These are phyloP conservation scores for Agonopterix subpropinquella DNA, from an alignment of 2,888 invertebrate genomes.

Conservation along the genomic window DNA sequence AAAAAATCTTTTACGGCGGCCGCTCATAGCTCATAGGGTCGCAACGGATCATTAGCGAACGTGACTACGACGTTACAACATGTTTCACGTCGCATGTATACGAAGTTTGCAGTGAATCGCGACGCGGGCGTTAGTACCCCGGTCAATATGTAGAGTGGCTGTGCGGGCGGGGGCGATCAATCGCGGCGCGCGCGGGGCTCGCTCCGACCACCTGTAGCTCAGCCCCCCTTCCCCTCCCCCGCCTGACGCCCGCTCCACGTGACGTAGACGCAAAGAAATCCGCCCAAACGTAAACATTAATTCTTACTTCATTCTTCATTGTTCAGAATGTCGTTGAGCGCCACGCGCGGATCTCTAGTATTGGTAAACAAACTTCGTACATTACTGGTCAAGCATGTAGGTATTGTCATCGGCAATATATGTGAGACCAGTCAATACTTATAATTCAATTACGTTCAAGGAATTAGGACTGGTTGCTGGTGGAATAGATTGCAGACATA, in stretches of 20 bases:
- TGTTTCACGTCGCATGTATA: slow-evolving; percentile 46
- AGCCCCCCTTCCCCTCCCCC: slow-evolving; percentile 14
- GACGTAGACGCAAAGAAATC: slow-evolving; percentile 70
- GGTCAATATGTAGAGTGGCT: slow-evolving; percentile 75
- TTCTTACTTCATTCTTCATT: slow-evolving; percentile 73
- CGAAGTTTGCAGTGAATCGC: slow-evolving; percentile 53
- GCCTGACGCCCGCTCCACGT: slow-evolving; percentile 50
- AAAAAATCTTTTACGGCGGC: neutral
- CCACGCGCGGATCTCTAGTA: slow-evolving; percentile 62
- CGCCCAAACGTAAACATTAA: slow-evolving; percentile 75
- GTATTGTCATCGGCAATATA: neutral
- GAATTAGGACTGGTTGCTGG: slow-evolving; percentile 32
- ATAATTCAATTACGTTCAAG: slow-evolving; percentile 55
- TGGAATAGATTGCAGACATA: too few species aligned
- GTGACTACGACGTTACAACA: slow-evolving; percentile 15
- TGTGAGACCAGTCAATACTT: slow-evolving; percentile 32
- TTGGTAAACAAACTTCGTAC: slow-evolving; percentile 64
- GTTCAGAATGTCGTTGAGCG: slow-evolving; percentile 64
- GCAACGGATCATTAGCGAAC: slow-evolving; percentile 11
- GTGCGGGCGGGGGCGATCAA: slow-evolving; percentile 71
- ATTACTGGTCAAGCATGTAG: neutral
- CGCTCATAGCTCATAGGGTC: neutral
- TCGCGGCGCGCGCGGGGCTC: slow-evolving; percentile 47
- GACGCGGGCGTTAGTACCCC: slow-evolving; percentile 65
- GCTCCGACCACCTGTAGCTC: slow-evolving; percentile 52